These are phyloP conservation scores for Latrodectus geometricus DNA, from an alignment of 1,140 invertebrate species.

Conservation along the genomic window DNA sequence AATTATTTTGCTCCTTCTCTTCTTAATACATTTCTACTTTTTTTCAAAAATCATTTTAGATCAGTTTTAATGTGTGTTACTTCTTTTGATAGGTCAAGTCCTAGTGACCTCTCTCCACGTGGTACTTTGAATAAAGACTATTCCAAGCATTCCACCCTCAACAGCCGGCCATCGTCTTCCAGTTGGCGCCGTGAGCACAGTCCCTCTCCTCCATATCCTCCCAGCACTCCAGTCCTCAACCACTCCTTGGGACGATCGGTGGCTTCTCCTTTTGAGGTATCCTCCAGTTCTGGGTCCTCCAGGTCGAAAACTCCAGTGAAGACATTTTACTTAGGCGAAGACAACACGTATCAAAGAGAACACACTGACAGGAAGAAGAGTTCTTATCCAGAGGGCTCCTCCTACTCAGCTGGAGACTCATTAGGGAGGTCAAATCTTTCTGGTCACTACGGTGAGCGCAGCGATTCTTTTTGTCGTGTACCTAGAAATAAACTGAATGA, in stretches of 20 bases:
- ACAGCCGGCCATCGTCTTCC: not conserved
- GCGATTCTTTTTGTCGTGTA: slow-evolving; percentile 35
- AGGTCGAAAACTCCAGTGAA: slow-evolving; percentile 57
- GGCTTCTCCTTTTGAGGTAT: slow-evolving; percentile 55
- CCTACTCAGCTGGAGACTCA: slow-evolving; percentile 35
- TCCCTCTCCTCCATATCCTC: slow-evolving; percentile 38
- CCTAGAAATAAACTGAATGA: slow-evolving; percentile 33
- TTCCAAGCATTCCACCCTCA: slow-evolving; percentile 43
- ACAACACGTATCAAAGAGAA: slow-evolving; percentile 52
- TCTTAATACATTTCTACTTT: not conserved
- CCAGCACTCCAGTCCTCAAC: slow-evolving; percentile 18
- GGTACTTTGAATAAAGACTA: slow-evolving; percentile 34
- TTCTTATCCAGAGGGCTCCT: slow-evolving; percentile 3
- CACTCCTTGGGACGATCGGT: slow-evolving; percentile 5
- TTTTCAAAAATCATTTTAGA: not conserved
- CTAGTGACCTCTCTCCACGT: slow-evolving; percentile 48
- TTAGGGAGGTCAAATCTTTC: slow-evolving; percentile 28
- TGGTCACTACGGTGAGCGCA: slow-evolving; percentile 29
- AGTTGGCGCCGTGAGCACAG: slow-evolving; percentile 12
- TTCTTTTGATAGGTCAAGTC: slow-evolving; percentile 32
- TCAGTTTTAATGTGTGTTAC: not conserved
- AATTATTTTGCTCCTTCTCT: too few relatives aligned
- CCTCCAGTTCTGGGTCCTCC: slow-evolving; percentile 53
- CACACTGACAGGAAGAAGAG: slow-evolving; percentile 23
- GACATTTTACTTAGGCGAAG: slow-evolving; percentile 56